A percentile compares a stretch with the other conserved stretches of the same genome.
Conservation (phyloP, 2,113 vertebrate species). For the Isurus oxyrinchus region DNA sequence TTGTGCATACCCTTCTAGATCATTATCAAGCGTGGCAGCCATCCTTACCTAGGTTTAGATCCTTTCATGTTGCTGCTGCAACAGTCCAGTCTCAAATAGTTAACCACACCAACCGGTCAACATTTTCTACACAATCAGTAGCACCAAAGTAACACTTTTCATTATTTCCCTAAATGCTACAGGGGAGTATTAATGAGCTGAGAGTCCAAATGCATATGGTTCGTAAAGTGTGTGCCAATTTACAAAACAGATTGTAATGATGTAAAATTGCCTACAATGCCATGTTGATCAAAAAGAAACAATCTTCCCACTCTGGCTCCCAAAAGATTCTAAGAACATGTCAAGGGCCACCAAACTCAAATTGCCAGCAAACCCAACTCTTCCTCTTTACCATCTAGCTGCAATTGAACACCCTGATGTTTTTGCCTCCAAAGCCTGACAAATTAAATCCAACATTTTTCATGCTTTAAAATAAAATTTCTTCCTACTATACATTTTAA, state of each 20-base stretch:
- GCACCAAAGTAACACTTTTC: not conserved
- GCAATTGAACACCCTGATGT: not conserved
- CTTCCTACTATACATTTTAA: not conserved
- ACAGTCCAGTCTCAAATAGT: not conserved
- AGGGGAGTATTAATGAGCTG: not conserved
- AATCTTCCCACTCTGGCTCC: not conserved
- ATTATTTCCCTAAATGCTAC: not conserved
- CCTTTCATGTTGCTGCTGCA: not conserved
- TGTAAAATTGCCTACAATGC: not conserved
- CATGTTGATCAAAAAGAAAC: not conserved
- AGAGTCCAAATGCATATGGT: not conserved
- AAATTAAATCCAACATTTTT: not conserved
- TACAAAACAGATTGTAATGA: not conserved
- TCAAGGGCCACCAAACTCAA: not conserved
- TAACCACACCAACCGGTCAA: not conserved
- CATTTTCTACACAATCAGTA: not conserved
- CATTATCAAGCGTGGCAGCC: not conserved
- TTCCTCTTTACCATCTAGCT: not conserved
- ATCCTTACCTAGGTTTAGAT: not conserved
- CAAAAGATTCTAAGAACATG: not conserved
- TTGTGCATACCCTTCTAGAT: not conserved
- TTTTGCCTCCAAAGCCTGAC: not conserved
- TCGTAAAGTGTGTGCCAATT: not conserved
- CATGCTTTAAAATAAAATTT: not conserved
- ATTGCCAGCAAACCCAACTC: not conserved